A percentile compares a stretch with the other conserved stretches of the same genome.
These are phyloP conservation scores for Egretta garzetta DNA, from an alignment of 2,113 vertebrate species.

Conservation along the genomic window DNA sequence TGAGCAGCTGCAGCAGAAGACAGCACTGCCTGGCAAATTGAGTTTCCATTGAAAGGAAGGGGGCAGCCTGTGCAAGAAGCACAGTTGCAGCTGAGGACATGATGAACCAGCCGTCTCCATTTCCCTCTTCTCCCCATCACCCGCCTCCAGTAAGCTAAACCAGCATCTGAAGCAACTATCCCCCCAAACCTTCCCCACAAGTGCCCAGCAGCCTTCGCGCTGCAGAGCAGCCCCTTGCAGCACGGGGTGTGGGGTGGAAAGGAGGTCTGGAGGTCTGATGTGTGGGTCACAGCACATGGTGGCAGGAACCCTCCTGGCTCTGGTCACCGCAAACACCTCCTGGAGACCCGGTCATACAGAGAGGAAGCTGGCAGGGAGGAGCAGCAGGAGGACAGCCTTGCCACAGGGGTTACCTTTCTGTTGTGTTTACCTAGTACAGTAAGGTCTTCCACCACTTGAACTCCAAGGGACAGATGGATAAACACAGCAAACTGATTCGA, in stretches of 20 bases:
- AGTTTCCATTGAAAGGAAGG: background rate
- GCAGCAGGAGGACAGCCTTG: background rate
- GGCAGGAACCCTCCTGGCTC: background rate
- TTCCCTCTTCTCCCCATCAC: background rate
- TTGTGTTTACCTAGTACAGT: fast-evolving
- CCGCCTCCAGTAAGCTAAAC: background rate
- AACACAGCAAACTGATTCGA: background rate
- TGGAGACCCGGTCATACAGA: background rate
- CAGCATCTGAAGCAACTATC: background rate
- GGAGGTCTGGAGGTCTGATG: background rate
- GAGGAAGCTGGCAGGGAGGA: background rate
- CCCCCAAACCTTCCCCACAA: background rate
- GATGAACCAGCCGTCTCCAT: background rate
- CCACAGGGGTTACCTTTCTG: background rate
- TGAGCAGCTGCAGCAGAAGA: background rate
- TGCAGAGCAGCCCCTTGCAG: background rate
- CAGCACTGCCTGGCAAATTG: background rate
- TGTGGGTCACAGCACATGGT: background rate
- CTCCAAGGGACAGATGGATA: background rate
- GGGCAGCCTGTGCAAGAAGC: background rate
- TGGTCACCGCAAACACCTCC: background rate
- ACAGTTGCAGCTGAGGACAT: background rate
- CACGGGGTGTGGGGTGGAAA: fast-evolving
- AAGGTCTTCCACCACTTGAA: background rate
- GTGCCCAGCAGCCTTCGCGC: fast-evolving